Evolutionary conservation across 2,113 vertebrate genomes (phyloP).

Genomic region (Menura novaehollandiae): DNA sequence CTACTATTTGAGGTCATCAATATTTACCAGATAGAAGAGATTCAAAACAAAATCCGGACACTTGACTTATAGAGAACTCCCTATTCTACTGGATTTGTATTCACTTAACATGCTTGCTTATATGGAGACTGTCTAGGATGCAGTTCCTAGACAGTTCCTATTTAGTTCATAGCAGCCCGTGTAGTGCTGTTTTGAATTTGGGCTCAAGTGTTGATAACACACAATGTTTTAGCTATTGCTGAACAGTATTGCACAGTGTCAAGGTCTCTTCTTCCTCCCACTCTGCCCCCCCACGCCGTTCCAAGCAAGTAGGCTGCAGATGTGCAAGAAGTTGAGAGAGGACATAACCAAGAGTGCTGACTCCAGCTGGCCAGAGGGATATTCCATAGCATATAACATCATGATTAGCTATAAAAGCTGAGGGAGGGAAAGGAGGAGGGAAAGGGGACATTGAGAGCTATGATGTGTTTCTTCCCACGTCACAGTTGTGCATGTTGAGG

Average conservation of each 20-base stretch:
- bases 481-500: background rate
- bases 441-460: background rate
- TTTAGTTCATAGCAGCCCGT: background rate
- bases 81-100: background rate
- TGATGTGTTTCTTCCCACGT: background rate
- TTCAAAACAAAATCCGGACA: background rate
- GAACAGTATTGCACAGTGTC: background rate
- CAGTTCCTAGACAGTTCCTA: background rate
- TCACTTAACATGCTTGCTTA: background rate
- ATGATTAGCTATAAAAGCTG: background rate
- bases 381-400: background rate
- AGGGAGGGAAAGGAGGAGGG: background rate
- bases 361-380: background rate
- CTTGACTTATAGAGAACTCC: background rate
- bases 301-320: background rate
- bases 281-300: rapidly evolving
- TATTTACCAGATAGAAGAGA: background rate
- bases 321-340: background rate
- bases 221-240: background rate
- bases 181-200: background rate
- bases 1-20: background rate
- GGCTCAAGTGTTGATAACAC: background rate
- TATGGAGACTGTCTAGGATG: background rate
- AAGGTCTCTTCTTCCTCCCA: background rate
- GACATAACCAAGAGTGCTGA: background rate